Evolutionary conservation across 2,797 vertebrate species (phyloP).

Genomic region (Gallinago stenura): DNA sequence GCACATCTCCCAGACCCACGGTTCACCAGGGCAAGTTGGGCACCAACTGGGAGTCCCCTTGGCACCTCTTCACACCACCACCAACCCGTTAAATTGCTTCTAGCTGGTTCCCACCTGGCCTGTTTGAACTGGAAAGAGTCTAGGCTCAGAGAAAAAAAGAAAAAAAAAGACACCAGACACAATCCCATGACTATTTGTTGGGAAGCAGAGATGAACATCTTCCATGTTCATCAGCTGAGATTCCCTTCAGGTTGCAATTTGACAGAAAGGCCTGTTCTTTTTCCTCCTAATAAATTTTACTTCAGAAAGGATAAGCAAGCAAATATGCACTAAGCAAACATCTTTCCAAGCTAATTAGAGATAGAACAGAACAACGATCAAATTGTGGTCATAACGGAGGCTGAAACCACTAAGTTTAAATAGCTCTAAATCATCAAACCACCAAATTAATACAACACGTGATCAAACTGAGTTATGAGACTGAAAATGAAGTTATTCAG

Average conservation of each 20-base stretch:
- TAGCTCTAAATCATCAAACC: neutral
- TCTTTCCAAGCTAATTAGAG: neutral
- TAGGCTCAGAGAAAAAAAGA: neutral
- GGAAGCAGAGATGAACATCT: neutral
- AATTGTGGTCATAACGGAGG: neutral
- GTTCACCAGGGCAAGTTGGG: neutral
- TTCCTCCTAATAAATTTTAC: neutral
- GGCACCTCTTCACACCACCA: neutral
- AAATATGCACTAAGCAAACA: neutral
- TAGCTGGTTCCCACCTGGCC: neutral
- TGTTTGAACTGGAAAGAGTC: neutral
- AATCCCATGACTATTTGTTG: too few relatives aligned
- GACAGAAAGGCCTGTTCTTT: neutral
- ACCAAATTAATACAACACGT: neutral
- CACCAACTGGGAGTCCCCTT: neutral
- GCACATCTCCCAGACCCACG: neutral
- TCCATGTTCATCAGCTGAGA: neutral
- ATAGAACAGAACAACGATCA: neutral
- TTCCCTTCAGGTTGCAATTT: neutral
- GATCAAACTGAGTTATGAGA: neutral
- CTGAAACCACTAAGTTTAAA: neutral
- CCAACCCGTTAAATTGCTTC: neutral
- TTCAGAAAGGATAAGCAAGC: neutral
- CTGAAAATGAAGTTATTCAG: neutral
- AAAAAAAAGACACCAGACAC: neutral